Evolutionary conservation across 2,888 invertebrate species (phyloP).

Genomic region (Phaedon cochleariae): DNA sequence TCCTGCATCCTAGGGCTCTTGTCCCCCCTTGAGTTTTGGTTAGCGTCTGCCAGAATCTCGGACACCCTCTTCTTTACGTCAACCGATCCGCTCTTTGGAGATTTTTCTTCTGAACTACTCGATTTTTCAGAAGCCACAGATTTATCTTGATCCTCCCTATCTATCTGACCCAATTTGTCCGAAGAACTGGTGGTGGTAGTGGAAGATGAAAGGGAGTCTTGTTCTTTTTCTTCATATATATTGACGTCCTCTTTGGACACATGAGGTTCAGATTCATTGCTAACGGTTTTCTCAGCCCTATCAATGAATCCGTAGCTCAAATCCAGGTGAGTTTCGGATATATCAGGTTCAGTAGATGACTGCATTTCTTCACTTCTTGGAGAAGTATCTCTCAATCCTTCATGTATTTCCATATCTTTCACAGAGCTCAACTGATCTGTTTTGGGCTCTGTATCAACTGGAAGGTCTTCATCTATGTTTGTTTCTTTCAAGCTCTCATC

Average conservation of each 20-base stretch:
- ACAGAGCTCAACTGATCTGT: background rate
- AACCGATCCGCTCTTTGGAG: conserved; percentile 24
- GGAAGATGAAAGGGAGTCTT: conserved; percentile 34
- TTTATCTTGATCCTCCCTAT: conserved; percentile 12
- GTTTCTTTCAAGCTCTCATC: conserved; percentile 17
- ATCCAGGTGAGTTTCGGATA: conserved; percentile 10
- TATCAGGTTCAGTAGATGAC: background rate
- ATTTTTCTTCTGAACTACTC: conserved; percentile 29
- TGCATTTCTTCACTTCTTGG: background rate
- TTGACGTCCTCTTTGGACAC: conserved; percentile 37
- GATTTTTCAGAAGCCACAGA: conserved; percentile 13
- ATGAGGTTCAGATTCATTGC: conserved; percentile 15
- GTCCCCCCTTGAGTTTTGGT: conserved; percentile 49
- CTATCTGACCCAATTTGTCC: background rate
- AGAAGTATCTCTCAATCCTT: too few species aligned
- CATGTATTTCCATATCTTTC: background rate
- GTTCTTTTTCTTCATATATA: conserved; percentile 39
- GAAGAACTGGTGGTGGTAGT: conserved; percentile 14
- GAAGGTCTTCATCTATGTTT: conserved; percentile 18
- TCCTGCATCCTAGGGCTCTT: conserved; percentile 58
- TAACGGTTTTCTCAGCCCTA: conserved; percentile 6
- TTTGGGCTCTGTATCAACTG: conserved; percentile 2
- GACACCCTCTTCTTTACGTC: conserved; percentile 58
- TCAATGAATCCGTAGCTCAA: conserved; percentile 37
- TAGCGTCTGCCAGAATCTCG: conserved; percentile 57